Evolutionary conservation across 2,888 invertebrate species (phyloP).

Genomic region (Caenorhabditis virilis): DNA sequence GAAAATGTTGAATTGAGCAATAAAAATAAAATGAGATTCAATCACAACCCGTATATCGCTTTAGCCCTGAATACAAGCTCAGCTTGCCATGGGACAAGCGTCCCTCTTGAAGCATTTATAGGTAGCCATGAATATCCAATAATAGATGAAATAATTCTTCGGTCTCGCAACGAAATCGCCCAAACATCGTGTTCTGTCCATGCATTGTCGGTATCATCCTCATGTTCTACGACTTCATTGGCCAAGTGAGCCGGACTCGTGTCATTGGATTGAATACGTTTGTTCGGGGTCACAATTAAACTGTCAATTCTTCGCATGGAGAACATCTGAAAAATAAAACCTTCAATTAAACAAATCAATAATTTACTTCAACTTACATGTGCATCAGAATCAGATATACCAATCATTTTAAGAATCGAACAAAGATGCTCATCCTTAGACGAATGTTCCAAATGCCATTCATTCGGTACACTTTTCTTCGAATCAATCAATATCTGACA

Average conservation of each 20-base stretch:
- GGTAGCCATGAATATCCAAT: constrained; percentile 29
- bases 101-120: constrained; percentile 9
- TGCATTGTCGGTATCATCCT: constrained; percentile 66
- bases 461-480: constrained; percentile 47
- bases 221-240: constrained; percentile 34
- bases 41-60: constrained; percentile 37
- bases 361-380: too few relatives aligned
- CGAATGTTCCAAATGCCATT: constrained; percentile 50
- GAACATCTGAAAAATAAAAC: constrained; percentile 35
- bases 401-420: constrained; percentile 41
- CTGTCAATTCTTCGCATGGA: constrained; percentile 48
- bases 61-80: constrained; percentile 22
- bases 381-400: constrained; percentile 45
- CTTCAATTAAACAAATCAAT: too few relatives aligned
- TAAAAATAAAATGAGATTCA: neutral
- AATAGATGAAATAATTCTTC: constrained; percentile 16
- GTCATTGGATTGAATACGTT: constrained; percentile 32
- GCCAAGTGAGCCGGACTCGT: constrained; percentile 41
- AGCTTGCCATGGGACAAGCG: constrained; percentile 25
- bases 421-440: constrained; percentile 48
- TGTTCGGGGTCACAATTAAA: constrained; percentile 29
- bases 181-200: constrained; percentile 65
- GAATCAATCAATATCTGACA: constrained; percentile 36
- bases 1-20: neutral
- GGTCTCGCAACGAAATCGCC: constrained; percentile 45